Evolutionary conservation across 2,888 invertebrate genomes (phyloP), one percentile per base, ranked within the genome.

Genomic region (Anoplius nigerrimus): DNA sequence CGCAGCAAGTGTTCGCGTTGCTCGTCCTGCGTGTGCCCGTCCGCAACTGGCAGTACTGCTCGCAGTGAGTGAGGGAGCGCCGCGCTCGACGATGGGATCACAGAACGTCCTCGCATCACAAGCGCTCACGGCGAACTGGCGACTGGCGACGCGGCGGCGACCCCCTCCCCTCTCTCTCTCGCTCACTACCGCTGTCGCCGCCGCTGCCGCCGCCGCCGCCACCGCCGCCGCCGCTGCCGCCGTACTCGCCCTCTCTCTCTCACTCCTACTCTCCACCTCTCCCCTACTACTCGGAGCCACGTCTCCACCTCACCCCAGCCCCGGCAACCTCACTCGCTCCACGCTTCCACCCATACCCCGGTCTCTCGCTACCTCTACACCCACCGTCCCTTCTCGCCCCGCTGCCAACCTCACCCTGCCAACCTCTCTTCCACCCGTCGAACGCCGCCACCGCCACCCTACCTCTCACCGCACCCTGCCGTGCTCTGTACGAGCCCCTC

Each of bases 121-220:
- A 92, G 93, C 93, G 92, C 94, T 94, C 94, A 94, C 94, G 93
- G 93, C 94, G 92, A 92, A 93, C 93, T 93, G 92, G 87, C 91
- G 84, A 90, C 90, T 90, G 86, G 89, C 86, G 84, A 82, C 86
- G 86, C 88, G 87, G 84, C 88, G 87, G 84, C 83, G 85, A 84
- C 84, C 84, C 83, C 87, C 84, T 83, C 81, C 83, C 84, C 82
- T 71, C 74, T 68, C 66, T 69, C 60, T 76, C 73, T 72, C 76
- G 76, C 81, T 77, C 71, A 76, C 75, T 75, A 66, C 78, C 77
- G 76, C 67, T 70, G 75, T 64, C 64, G 71, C 72, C 70, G 74
- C 68, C 79, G 70, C 72, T 74, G 63, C 72, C 71, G 75, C 74
- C 75, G 74, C 76, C 69, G 21, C 66, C 64, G 55, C 74, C 75